Base-by-base conservation (phyloP, 2,888 invertebrate genomes). In the Synergus itoensis region DNA sequence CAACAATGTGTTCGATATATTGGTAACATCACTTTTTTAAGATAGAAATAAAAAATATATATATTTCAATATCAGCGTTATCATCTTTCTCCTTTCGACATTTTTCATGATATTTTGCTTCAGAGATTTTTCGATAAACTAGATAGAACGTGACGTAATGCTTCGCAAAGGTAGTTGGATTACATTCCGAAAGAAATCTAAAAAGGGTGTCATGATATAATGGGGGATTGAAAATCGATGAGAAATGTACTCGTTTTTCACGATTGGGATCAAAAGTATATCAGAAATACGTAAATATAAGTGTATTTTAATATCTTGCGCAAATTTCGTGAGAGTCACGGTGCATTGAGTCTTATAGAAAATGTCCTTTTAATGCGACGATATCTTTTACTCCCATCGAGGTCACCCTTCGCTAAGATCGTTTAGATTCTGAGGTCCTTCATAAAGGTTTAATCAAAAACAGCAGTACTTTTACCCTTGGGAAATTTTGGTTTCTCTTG, bases 121-220 rank as follows among this genome's bases (percentile, higher is more conserved):
- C 36, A 63, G 36, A 63, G 28, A 36, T 28, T 63, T 63, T 36
- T 63, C 63, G 36, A 63, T 63, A 63, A 63, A 63, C 28, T 63
- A 36, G 63, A n/a, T 40, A 40, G 40, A 16, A 40, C n/a, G 64
- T 64, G 64, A 64, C 40, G 40, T 64, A 64, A 64, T 5, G 36
- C 36, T 36, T 36, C 36, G 36, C 36, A 36, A 36, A 36, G 36
- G 36, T 36, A 36, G 36, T 36, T 36, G 36, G 36, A 64, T 36
- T 40, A 40, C 36, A 16, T 40, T 64, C 64, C 36, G 28, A 36
- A 36, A 64, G 36, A 64, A 36, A 16, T 12, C 36, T 64, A 16
- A 64, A 64, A 64, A 36, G 63, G 63, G 12, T 64, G 63, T 64
- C 63, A 36, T 16, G 14, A 64, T 64, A 36, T 63, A 63, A 63